Evolutionary conservation across 2,888 invertebrate genomes (phyloP).

Genomic region (Ochropleura leucogaster): DNA sequence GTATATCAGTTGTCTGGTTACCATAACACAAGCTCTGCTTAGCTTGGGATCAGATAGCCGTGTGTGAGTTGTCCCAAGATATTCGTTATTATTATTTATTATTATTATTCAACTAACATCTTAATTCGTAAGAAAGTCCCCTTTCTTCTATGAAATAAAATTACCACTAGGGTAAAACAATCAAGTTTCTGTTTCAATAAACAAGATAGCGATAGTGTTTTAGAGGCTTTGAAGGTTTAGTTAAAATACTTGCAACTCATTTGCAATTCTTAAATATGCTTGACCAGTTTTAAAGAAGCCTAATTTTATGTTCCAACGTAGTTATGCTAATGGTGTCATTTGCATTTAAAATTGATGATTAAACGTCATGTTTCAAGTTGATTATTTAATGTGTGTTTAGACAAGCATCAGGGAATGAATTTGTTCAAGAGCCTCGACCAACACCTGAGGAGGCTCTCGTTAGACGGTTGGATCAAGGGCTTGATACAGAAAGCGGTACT

Average conservation of each 20-base stretch:
- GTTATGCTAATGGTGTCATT: conserved; percentile 25
- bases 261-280: not conserved
- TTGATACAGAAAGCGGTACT: no score
- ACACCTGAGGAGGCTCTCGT: no score
- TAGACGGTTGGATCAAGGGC: no score
- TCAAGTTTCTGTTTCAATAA: not conserved
- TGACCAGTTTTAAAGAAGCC: conserved; percentile 9
- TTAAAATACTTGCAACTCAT: conserved; percentile 28
- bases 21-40: no score
- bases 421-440: not conserved
- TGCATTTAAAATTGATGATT: conserved; percentile 21
- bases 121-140: no score
- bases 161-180: not conserved
- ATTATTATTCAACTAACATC: no score
- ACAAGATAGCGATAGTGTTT: not conserved
- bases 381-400: conserved; percentile 21
- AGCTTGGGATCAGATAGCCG: no score
- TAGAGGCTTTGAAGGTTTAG: conserved; percentile 19
- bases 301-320: conserved; percentile 8
- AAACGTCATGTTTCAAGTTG: conserved; percentile 8
- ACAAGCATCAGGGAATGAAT: not conserved
- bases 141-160: not conserved
- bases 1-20: no score
- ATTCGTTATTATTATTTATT: no score
- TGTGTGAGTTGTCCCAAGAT: no score